Base-by-base conservation (phyloP, 37 sponge, comb jelly and placozoan species). In the Aphrocallistes beatrix region DNA sequence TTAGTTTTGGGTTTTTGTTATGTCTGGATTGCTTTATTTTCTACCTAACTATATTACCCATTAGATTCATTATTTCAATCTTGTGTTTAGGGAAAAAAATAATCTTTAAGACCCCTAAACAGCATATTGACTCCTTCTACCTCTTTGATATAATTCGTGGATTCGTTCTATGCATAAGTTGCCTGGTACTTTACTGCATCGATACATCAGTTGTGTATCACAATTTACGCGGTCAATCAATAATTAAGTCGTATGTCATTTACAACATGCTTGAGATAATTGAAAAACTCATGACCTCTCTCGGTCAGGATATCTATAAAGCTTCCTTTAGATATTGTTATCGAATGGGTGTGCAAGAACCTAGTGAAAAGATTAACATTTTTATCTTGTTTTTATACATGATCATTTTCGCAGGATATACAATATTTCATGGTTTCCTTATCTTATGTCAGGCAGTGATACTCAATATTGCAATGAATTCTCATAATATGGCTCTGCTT, bases 161-260 rank as follows among this genome's bases (percentile, higher is more conserved):
- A 17, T 23, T 83, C 25, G 81, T 91, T 1, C 51, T 94, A 21
- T 25, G 86, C 23, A 13, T 84, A 19, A 85, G 91, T 25, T 82
- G 47, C 0, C 1, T 88, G 85, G 87, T 36, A 0, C 50, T 93
- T 86, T 39, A 84, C 0, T 89, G 86, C 69, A 85, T 98, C 38
- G 96, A 98, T 85, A 95, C 90, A 6, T 95, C 96, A 1, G 87
- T 94, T 37, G 34, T 95, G 0, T 98, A 98, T 50, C 99, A 98
- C 85, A 50, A 95, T 45, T 88, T 98, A 39, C 82, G 96, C 38
- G 99, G 91, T 30, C 99, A 98, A 86, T 87, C 90, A 19, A 90
- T 98, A 0, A 93, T 98, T 42, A 98, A 98, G 84, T 87, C 95
- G 30, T 98, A 98, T 50, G 96, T 98, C 88, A 95, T 98, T 37